phyloP scores from a whole-genome alignment of 2,888 invertebrate genomes.

The Drosophila flavopinicola region DNA sequence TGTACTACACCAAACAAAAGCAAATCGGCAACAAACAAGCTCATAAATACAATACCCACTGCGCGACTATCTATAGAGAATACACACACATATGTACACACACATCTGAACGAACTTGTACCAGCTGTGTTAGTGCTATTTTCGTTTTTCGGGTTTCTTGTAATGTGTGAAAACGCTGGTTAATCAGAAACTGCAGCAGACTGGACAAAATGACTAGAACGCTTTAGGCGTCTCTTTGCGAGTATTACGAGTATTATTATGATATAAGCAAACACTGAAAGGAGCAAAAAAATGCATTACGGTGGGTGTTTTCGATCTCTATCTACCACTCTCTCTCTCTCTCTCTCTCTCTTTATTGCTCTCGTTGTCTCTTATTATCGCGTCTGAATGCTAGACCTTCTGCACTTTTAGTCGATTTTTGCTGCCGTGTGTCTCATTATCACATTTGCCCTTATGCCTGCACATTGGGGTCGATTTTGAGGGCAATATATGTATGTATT shows the following conservation, averaged over 20 bases:
- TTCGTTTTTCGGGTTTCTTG: conserved; percentile 33
- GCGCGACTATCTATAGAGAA: conserved; percentile 17
- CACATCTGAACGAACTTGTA: background rate
- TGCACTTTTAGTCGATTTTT: conserved; percentile 11
- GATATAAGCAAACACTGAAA: conserved; percentile 32
- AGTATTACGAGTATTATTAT: conserved; percentile 19
- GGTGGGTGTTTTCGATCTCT: conserved; percentile 46
- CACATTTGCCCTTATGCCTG: conserved; percentile 18
- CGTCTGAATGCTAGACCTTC: conserved; percentile 4
- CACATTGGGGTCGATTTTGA: background rate
- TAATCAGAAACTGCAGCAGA: background rate
- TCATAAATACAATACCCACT: conserved; percentile 34
- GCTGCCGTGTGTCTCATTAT: conserved; percentile 15
- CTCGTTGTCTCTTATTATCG: background rate
- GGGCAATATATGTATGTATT: background rate
- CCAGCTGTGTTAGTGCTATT: conserved; percentile 43
- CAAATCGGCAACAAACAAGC: conserved; percentile 34
- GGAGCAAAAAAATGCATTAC: conserved; percentile 35
- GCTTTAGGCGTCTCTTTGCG: conserved; percentile 15
- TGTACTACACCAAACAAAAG: conserved; percentile 4
- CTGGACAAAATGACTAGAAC: conserved; percentile 34
- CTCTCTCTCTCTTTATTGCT: background rate
- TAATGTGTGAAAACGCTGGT: conserved; percentile 30
- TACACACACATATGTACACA: conserved; percentile 8
- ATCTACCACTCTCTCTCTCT: background rate